Base-by-base conservation (phyloP, 30 jellyfish, hydroid and myxozoan species). In the Nemopilema nomurai region DNA sequence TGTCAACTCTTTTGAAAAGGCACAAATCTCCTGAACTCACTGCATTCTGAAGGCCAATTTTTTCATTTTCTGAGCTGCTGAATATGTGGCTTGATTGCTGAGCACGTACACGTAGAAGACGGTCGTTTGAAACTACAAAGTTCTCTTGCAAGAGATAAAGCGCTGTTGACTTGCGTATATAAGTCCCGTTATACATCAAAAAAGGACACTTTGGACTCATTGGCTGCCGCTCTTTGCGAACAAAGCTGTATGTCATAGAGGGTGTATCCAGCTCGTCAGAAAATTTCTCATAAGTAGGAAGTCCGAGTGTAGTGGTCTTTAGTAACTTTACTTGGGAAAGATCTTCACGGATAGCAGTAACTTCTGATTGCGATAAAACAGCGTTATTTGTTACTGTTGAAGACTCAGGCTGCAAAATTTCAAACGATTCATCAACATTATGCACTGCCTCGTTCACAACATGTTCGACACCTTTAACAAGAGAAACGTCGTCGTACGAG, bases 1-100 rank as follows among this genome's bases (percentile, higher is more conserved):
- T 41, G 79, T 83, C 91, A 41, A 83, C 86, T 26, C 87, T 69
- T 18, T 0, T 52, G 65, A 83, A 83, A 28, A 83, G 21, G 62
- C 91, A 83, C 65, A 83, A 41, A 69, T 69, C 85, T 0, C 91
- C 91, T 4, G 87, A 51, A 18, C 86, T 83, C 67, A 69, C 86
- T 9, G 51, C 53, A 8, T 83, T 1, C 68, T 52, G 86, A 18
- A 27, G 91, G 24, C 87, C 87, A 72, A 49, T 16, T 22, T 62
- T 29, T 16, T 83, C 62, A 51, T 27, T 83, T 16, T 50, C 79
- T 25, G 41, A 8, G 1, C 86, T 80, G 51, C 65, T 49, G 65
- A 69, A 83, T 7, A 69, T 84, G 33, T 83, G 91, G 51, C 52
- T 62, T 21, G 91, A 79, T 52, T 83, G 91, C 67, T 49, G 21